These are phyloP conservation scores for Lindbergichthys nudifrons DNA, from an alignment of 2,797 vertebrate species.

Conservation along the genomic window DNA sequence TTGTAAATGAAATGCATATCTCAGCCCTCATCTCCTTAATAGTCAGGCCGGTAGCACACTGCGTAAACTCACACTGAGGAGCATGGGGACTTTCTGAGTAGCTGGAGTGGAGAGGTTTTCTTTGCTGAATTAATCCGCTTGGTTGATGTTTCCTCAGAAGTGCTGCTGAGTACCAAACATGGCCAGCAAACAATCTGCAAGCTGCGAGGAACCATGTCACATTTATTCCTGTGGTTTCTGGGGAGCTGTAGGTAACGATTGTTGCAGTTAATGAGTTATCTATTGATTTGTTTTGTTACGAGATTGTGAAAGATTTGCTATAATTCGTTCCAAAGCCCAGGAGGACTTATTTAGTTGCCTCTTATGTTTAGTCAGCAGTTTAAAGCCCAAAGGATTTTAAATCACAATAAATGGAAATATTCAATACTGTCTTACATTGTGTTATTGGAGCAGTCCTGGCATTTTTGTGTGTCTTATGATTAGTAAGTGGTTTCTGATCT, in stretches of 20 bases:
- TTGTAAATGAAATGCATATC: slow-evolving; percentile 27
- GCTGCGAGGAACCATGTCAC: background rate
- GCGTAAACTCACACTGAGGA: slow-evolving; percentile 18
- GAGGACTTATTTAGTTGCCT: background rate
- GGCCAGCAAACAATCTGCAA: slow-evolving; percentile 18
- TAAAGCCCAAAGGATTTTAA: too few species aligned
- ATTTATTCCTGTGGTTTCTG: too few species aligned
- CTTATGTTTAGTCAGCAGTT: too few species aligned
- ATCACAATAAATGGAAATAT: too few species aligned
- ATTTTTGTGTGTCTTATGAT: too few species aligned
- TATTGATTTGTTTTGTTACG: background rate
- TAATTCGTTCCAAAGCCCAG: background rate
- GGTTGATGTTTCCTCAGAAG: slow-evolving; percentile 23
- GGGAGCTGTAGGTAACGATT: background rate
- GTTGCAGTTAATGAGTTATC: background rate
- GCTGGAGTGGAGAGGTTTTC: slow-evolving; percentile 34
- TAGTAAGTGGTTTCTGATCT: background rate
- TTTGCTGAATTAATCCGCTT: slow-evolving; percentile 19
- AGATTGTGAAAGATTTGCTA: background rate
- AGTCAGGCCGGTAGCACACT: slow-evolving; percentile 35
- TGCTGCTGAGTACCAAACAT: background rate
- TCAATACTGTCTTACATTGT: too few species aligned
- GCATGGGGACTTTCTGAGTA: slow-evolving; percentile 14
- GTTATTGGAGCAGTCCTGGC: too few species aligned
- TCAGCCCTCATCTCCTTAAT: slow-evolving; percentile 13